Percentiles rank a stretch among this genome's conserved stretches.
These are phyloP conservation scores for Agrilus planipennis DNA, from an alignment of 1,140 invertebrate genomes.

Conservation along the genomic window DNA sequence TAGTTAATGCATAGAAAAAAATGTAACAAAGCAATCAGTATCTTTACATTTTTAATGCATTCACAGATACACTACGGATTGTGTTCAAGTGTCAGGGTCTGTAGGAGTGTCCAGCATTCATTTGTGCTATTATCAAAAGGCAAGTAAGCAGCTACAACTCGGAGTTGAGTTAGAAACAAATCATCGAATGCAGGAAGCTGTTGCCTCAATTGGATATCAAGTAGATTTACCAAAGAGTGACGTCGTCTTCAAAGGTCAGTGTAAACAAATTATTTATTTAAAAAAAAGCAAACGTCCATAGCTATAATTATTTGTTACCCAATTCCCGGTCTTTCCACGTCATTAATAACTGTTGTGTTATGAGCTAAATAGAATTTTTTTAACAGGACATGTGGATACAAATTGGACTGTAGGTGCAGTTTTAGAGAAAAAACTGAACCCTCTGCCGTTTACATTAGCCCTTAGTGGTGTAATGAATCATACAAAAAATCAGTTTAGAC, in stretches of 20 bases:
- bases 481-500: constrained; percentile 72
- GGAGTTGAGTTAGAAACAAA: constrained; percentile 81
- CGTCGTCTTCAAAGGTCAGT: constrained; percentile 78
- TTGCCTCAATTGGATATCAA: constrained; percentile 91
- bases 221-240: constrained; percentile 93
- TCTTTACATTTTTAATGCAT: neutral
- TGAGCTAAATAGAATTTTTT: constrained; percentile 9
- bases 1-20: no score
- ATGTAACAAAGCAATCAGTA: neutral
- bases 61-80: constrained; percentile 44
- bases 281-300: no score
- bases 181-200: constrained; percentile 75
- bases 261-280: constrained; percentile 4
- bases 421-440: constrained; percentile 84
- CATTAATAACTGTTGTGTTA: no score
- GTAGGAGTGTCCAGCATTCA: constrained; percentile 73
- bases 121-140: constrained; percentile 89
- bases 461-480: constrained; percentile 91
- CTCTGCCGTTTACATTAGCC: constrained; percentile 86
- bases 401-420: constrained; percentile 93
- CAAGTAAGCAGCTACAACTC: constrained; percentile 79
- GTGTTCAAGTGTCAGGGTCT: constrained; percentile 53
- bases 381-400: constrained; percentile 78
- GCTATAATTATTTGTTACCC: constrained; percentile 1
- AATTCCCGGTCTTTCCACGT: no score